Evolutionary conservation across 2,797 vertebrate species (phyloP).

Genomic region (Rhinogobio ventralis): DNA sequence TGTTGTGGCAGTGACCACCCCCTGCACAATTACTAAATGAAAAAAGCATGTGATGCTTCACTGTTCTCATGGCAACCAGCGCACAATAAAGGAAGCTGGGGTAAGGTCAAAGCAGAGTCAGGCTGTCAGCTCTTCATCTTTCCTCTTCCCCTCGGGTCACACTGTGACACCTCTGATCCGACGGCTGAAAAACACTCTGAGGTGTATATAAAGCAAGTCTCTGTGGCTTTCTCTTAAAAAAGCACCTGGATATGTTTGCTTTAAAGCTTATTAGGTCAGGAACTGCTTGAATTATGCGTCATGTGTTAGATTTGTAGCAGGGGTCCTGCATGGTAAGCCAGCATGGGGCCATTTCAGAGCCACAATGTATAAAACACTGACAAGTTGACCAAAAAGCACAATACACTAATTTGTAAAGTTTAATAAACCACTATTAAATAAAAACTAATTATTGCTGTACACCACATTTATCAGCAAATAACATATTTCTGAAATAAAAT

Average conservation of each 20-base stretch:
- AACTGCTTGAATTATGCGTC: conserved; percentile 15
- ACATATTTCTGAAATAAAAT: neutral
- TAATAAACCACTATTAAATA: neutral
- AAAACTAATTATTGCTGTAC: neutral
- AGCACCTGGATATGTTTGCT: conserved; percentile 20
- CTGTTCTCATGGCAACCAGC: conserved; percentile 29
- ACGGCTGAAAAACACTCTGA: conserved; percentile 4
- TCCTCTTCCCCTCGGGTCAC: conserved; percentile 21
- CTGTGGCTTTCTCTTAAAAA: conserved; percentile 18
- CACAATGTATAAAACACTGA: neutral
- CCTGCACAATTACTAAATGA: conserved; percentile 16
- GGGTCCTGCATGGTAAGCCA: neutral
- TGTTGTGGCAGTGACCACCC: neutral
- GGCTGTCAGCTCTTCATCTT: conserved; percentile 29
- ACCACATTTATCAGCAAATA: neutral
- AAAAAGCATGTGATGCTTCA: conserved; percentile 3
- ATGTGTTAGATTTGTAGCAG: conserved; percentile 15
- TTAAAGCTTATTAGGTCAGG: conserved; percentile 22
- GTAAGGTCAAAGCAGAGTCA: conserved; percentile 16
- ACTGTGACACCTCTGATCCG: conserved; percentile 6
- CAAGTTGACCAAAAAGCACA: neutral
- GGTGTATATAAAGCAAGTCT: conserved; percentile 2
- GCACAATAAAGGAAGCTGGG: conserved; percentile 45
- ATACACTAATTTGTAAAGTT: neutral
- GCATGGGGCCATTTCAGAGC: neutral